Conservation (phyloP, 2,113 vertebrate genomes). For the Procavia capensis region DNA sequence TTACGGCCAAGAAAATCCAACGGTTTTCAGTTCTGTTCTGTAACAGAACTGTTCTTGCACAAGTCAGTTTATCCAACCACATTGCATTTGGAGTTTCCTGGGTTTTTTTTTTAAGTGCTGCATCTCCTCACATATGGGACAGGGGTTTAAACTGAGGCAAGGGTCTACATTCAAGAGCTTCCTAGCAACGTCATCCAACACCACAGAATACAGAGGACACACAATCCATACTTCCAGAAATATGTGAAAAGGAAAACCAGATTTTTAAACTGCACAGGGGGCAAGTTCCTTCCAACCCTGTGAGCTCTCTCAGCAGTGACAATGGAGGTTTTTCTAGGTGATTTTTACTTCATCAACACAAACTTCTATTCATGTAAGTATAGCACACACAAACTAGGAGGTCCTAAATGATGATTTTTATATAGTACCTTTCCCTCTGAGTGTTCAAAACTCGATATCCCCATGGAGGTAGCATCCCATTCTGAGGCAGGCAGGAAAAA, state of each 20-base stretch:
- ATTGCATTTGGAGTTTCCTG: neutral
- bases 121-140: neutral
- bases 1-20: neutral
- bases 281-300: neutral
- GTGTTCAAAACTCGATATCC: neutral
- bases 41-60: no score
- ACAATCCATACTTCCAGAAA: neutral
- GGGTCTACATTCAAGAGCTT: neutral
- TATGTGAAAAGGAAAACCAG: constrained; percentile 1
- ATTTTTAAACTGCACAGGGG: neutral
- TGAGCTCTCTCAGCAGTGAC: neutral
- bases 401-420: neutral
- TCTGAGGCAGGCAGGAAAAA: neutral
- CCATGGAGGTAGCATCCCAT: neutral
- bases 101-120: neutral
- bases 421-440: neutral
- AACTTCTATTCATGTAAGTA: neutral
- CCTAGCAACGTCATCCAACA: neutral
- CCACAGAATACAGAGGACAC: neutral
- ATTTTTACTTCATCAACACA: neutral
- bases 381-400: neutral
- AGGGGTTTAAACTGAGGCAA: neutral
- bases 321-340: neutral
- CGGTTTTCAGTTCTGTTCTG: neutral
- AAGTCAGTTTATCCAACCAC: neutral